These are phyloP conservation scores for Tiphia femorata DNA, from an alignment of 2,888 invertebrate genomes.

Conservation along the genomic window DNA sequence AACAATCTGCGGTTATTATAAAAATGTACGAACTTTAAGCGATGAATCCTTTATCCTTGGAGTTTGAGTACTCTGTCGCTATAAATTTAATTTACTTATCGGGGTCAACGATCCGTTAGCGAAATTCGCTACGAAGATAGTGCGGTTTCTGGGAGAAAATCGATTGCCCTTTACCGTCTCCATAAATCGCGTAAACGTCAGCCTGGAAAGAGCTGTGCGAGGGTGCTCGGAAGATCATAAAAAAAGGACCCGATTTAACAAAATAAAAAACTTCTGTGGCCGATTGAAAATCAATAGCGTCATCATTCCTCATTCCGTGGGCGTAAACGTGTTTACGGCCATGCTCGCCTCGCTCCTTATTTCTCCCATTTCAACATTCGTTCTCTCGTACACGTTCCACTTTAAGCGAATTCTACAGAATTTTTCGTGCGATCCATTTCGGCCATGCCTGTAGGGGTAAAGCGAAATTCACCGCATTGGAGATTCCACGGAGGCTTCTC, in stretches of 20 bases:
- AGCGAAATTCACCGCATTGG: conserved; percentile 22
- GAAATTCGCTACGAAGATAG: no score
- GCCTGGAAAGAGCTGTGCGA: not conserved
- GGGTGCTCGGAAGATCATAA: conserved; percentile 12
- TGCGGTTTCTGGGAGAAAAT: conserved; percentile 12
- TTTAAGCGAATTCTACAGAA: conserved; percentile 17
- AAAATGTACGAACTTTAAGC: no score
- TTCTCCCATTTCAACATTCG: conserved; percentile 13
- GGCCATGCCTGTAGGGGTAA: conserved; percentile 4
- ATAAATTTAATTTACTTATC: no score
- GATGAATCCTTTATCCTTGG: no score
- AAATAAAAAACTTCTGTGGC: conserved; percentile 33
- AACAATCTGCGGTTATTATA: no score
- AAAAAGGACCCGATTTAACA: conserved; percentile 25
- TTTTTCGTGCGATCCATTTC: conserved; percentile 23
- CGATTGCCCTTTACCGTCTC: conserved; percentile 24
- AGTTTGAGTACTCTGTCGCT: no score
- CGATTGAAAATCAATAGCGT: conserved; percentile 42
- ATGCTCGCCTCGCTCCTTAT: conserved; percentile 21
- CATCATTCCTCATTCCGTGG: conserved; percentile 12
- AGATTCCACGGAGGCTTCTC: no score
- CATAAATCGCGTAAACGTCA: conserved; percentile 33
- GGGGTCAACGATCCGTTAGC: no score
- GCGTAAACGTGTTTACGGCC: conserved; percentile 37
- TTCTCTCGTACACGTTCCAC: not conserved